phyloP scores from a whole-genome alignment of 1,140 invertebrate genomes.

The Chionoecetes opilio region DNA sequence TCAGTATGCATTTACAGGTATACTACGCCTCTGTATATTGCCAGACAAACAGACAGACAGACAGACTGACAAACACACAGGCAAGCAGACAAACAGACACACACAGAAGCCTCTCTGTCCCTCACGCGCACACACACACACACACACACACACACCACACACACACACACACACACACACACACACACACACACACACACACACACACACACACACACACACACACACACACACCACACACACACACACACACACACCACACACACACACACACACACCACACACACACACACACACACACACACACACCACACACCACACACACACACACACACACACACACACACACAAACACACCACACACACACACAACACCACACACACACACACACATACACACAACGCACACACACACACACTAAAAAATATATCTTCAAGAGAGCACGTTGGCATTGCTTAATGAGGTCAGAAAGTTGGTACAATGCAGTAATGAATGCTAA shows the following conservation, averaged over 20 bases:
- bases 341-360: slow-evolving; percentile 54
- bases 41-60: no score
- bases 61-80: no score
- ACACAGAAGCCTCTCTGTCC: no score
- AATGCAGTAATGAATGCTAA: slow-evolving; percentile 79
- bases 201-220: slow-evolving; percentile 50
- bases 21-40: no score
- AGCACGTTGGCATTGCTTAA: slow-evolving; percentile 66
- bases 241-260: slow-evolving; percentile 63
- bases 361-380: slow-evolving; percentile 48
- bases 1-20: neutral
- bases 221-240: slow-evolving; percentile 34
- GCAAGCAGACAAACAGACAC: no score
- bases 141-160: slow-evolving; percentile 34
- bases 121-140: slow-evolving; percentile 21
- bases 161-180: slow-evolving; percentile 46
- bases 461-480: slow-evolving; percentile 78
- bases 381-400: slow-evolving; percentile 23
- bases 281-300: slow-evolving; percentile 47
- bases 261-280: slow-evolving; percentile 56
- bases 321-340: slow-evolving; percentile 61
- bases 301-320: neutral
- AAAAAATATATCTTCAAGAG: slow-evolving; percentile 75
- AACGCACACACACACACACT: neutral
- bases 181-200: slow-evolving; percentile 55